Evolutionary conservation across 1,140 invertebrate genomes (phyloP).

Genomic region (Lepidurus arcticus): DNA sequence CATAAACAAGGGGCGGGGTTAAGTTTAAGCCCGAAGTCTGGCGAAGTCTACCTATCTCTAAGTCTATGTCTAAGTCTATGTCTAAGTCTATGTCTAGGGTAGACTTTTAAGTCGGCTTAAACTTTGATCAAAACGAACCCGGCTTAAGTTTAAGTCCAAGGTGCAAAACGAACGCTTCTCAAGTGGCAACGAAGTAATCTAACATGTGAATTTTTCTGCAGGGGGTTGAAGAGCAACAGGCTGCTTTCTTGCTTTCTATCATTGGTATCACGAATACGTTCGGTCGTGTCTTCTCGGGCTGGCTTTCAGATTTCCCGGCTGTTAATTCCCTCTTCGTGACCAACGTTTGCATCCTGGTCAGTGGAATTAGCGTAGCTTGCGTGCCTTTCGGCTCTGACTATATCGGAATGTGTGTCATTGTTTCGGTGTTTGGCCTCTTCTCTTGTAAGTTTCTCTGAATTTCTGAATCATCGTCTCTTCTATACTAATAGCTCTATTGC

Average conservation of each 20-base stretch:
- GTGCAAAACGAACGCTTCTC: too few species aligned
- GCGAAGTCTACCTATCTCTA: too few species aligned
- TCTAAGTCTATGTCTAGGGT: too few species aligned
- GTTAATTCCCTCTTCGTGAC: conserved; percentile 88
- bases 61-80: too few species aligned
- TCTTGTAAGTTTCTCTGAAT: conserved; percentile 69
- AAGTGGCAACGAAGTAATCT: background rate
- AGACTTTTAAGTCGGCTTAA: too few species aligned
- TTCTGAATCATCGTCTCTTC: background rate
- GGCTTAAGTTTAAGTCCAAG: too few species aligned
- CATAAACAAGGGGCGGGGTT: too few species aligned
- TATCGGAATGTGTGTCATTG: conserved; percentile 66
- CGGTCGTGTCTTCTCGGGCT: conserved; percentile 79
- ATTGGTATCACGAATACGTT: conserved; percentile 94
- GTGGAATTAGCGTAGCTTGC: conserved; percentile 74
- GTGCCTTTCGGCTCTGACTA: conserved; percentile 80
- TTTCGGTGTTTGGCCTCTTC: conserved; percentile 90
- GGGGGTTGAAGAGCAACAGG: conserved; percentile 65
- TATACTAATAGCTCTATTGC: conserved; percentile 32
- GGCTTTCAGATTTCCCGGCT: conserved; percentile 74
- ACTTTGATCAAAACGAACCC: too few species aligned
- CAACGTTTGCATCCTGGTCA: conserved; percentile 85
- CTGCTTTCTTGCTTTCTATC: conserved; percentile 83
- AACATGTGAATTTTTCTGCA: conserved; percentile 45
- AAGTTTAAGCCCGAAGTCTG: too few species aligned